A percentile compares a stretch with the other conserved stretches of the same genome.
phyloP scores from a whole-genome alignment of 2,113 vertebrate species.

The Labrus mixtus region DNA sequence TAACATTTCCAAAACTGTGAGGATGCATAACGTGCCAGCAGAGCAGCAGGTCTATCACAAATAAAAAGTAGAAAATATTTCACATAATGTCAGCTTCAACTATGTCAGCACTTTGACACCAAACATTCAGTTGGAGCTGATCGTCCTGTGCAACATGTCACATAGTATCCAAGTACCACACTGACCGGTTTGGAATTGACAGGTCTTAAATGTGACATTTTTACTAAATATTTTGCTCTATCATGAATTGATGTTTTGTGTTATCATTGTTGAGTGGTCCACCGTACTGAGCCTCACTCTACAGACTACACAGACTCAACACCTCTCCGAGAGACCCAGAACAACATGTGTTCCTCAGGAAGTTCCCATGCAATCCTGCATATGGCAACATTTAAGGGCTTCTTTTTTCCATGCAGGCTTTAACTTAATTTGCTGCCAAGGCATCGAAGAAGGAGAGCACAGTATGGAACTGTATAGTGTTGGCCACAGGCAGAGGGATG shows the following conservation, averaged over 20 bases:
- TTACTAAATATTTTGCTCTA: conserved; percentile 56
- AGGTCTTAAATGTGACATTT: conserved; percentile 57
- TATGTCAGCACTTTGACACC: conserved; percentile 34
- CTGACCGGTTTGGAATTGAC: conserved; percentile 34
- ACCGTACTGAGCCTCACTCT: conserved; percentile 53
- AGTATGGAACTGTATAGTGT: conserved; percentile 79
- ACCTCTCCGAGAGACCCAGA: conserved; percentile 83
- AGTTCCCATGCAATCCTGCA: conserved; percentile 88
- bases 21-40: conserved; percentile 21
- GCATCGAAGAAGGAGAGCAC: conserved; percentile 79
- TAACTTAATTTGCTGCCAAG: conserved; percentile 85
- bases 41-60: conserved; percentile 2
- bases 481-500: conserved; percentile 70
- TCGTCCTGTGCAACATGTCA: conserved; percentile 43
- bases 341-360: conserved; percentile 86
- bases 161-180: background rate
- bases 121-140: conserved; percentile 12
- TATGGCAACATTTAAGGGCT: conserved; percentile 88
- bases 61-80: conserved; percentile 19
- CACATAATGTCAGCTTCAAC: conserved; percentile 17
- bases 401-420: conserved; percentile 84
- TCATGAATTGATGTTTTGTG: conserved; percentile 54
- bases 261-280: conserved; percentile 59
- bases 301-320: conserved; percentile 79
- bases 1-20: conserved; percentile 34